These are phyloP conservation scores for Mylabris phalerata DNA, from an alignment of 1,140 invertebrate species.

Conservation along the genomic window DNA sequence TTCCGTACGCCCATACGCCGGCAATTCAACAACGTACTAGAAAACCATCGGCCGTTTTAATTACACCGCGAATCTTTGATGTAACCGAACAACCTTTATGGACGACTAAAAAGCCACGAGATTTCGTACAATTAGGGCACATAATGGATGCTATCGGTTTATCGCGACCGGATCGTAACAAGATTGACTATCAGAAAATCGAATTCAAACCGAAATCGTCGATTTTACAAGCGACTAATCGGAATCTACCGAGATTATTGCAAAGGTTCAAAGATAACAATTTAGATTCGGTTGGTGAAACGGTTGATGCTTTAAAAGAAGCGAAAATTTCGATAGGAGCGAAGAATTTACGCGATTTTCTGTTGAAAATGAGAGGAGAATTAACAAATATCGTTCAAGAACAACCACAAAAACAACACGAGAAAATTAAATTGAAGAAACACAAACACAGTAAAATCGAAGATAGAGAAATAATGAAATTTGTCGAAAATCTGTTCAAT, in stretches of 20 bases:
- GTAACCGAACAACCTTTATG: conserved; percentile 9
- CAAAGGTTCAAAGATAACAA: conserved; percentile 12
- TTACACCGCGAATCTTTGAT: conserved; percentile 32
- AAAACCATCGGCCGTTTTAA: conserved; percentile 26
- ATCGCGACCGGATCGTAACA: conserved; percentile 16
- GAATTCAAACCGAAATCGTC: conserved; percentile 14
- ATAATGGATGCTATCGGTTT: conserved; percentile 26
- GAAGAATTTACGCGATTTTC: conserved; percentile 11
- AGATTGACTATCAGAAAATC: conserved; percentile 17
- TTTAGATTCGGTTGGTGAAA: neutral
- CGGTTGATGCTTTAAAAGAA: conserved; percentile 9
- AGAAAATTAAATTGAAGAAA: conserved; percentile 3
- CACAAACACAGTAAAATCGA: neutral
- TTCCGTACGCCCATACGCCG: conserved; percentile 19
- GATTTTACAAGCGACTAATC: neutral
- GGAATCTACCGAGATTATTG: neutral
- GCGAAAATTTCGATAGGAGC: conserved; percentile 15
- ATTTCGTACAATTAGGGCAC: conserved; percentile 21
- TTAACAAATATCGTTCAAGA: neutral
- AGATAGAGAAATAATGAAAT: neutral
- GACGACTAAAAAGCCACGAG: neutral
- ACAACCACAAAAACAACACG: neutral
- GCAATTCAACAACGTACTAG: conserved; percentile 3
- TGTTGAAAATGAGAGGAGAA: conserved; percentile 19
- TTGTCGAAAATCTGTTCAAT: conserved; percentile 4